These are phyloP conservation scores for Chirona hameri DNA, from an alignment of 2,888 invertebrate species.

Conservation along the genomic window DNA sequence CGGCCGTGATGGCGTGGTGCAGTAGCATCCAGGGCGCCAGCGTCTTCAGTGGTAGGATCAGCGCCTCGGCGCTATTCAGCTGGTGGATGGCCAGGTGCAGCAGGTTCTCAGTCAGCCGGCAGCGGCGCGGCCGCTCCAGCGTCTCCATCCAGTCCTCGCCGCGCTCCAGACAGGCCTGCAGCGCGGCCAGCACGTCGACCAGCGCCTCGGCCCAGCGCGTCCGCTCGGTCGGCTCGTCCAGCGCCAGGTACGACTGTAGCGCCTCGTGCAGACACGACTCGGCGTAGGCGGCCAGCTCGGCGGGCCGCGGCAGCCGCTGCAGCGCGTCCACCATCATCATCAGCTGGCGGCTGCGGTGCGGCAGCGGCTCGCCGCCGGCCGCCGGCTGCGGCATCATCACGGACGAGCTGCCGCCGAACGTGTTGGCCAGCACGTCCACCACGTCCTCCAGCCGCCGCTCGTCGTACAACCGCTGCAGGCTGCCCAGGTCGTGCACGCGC, in stretches of 20 bases:
- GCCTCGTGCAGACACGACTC: conserved; percentile 72
- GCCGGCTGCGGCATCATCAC: conserved; percentile 26
- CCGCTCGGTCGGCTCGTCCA: not conserved
- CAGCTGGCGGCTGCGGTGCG: conserved; percentile 53
- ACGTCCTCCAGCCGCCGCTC: conserved; percentile 63
- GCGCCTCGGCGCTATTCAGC: conserved; percentile 64
- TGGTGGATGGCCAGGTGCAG: conserved; percentile 72
- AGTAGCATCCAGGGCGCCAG: conserved; percentile 78
- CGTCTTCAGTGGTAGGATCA: conserved; percentile 64
- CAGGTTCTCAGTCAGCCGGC: conserved; percentile 65
- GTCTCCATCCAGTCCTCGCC: not conserved
- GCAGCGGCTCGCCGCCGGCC: conserved; percentile 41
- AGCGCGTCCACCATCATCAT: conserved; percentile 62
- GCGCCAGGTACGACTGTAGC: conserved; percentile 54
- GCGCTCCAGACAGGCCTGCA: not conserved
- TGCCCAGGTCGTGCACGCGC: conserved; percentile 53
- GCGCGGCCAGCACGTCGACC: not conserved
- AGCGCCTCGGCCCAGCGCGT: not conserved
- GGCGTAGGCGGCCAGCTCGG: not conserved
- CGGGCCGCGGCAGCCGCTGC: conserved; percentile 54
- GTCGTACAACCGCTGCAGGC: conserved; percentile 64
- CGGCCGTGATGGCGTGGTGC: conserved; percentile 65
- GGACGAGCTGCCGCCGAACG: conserved; percentile 49
- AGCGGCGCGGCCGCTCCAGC: not conserved
- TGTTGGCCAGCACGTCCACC: conserved; percentile 62